phyloP scores from a whole-genome alignment of 2,888 invertebrate genomes.

The Antheraea assamensis region DNA sequence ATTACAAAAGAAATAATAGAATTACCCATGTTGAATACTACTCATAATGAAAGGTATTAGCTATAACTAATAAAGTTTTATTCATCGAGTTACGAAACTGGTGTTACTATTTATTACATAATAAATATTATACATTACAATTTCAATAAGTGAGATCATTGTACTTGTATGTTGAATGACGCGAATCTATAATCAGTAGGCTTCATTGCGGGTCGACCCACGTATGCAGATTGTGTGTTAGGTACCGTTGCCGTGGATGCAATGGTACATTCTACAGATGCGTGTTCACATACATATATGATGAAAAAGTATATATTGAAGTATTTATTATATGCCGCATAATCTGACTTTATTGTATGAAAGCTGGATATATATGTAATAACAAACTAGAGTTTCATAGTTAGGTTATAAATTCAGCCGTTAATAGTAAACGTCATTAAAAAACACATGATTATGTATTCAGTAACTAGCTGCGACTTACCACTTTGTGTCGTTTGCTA shows the following conservation, averaged over 20 bases:
- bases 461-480: not conserved
- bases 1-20: no score
- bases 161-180: constrained; percentile 44
- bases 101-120: not conserved
- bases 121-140: not conserved
- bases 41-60: no score
- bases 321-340: not conserved
- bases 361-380: no score
- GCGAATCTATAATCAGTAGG: constrained; percentile 37
- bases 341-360: no score
- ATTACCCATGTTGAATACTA: no score
- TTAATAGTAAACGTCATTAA: no score
- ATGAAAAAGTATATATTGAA: not conserved
- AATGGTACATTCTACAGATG: not conserved
- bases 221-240: constrained; percentile 36
- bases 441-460: not conserved
- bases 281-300: not conserved
- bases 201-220: constrained; percentile 38
- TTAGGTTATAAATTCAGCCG: no score
- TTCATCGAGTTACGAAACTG: not conserved
- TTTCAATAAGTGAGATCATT: constrained; percentile 1
- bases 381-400: no score
- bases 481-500: no score
- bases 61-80: no score
- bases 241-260: constrained; percentile 40